phyloP scores from a whole-genome alignment of 2,113 vertebrate species.

The Tauraco erythrolophus region DNA sequence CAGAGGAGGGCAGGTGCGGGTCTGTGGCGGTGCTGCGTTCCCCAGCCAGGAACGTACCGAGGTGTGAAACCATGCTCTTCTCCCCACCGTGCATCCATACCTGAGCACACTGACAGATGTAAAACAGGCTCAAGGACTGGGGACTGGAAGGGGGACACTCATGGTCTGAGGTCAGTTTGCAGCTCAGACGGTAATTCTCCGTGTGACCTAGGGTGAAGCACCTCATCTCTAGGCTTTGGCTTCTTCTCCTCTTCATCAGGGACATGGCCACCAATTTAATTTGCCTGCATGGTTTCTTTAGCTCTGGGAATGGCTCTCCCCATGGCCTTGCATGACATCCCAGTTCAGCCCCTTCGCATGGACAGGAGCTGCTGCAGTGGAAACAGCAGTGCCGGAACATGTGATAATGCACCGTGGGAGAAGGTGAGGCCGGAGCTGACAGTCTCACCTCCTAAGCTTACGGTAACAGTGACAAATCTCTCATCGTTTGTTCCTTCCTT shows the following conservation, averaged over 20 bases:
- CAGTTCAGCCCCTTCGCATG: not conserved
- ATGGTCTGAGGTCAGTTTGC: not conserved
- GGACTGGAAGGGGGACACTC: not conserved
- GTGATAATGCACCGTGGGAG: not conserved
- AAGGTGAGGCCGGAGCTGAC: not conserved
- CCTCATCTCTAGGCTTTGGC: not conserved
- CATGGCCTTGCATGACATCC: not conserved
- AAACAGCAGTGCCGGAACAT: not conserved
- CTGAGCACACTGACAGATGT: not conserved
- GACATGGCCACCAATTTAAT: not conserved
- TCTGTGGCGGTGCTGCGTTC: not conserved
- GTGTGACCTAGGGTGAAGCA: not conserved
- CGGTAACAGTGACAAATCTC: slow-evolving; percentile 41
- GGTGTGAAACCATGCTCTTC: not conserved
- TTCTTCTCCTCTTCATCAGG: not conserved
- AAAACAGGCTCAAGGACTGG: not conserved
- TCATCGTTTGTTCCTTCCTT: slow-evolving; percentile 35
- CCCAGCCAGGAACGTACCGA: fast-evolving
- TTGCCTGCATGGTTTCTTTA: not conserved
- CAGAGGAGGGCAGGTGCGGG: not conserved
- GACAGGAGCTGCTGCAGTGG: not conserved
- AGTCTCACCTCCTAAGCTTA: slow-evolving; percentile 1
- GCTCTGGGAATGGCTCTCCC: not conserved
- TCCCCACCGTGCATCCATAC: not conserved
- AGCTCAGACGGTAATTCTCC: not conserved